A percentile compares a stretch with the other conserved stretches of the same genome.
phyloP scores from a whole-genome alignment of 2,113 vertebrate genomes.

The Calyptomena viridis region DNA sequence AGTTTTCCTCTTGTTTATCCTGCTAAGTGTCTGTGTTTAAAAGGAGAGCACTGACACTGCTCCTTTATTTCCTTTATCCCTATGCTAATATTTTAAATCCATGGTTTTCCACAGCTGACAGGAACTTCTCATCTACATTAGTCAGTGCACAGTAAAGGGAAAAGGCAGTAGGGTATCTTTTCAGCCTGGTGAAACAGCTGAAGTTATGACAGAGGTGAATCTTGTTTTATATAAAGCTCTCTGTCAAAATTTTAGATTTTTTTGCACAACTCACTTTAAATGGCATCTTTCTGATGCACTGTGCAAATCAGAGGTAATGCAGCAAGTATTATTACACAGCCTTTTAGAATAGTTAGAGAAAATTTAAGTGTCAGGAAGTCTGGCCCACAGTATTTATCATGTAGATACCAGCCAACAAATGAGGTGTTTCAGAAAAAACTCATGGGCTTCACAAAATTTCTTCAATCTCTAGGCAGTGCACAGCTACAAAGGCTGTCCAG shows the following conservation, averaged over 20 bases:
- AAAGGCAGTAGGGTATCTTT: background rate
- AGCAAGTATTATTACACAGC: background rate
- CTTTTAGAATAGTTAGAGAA: background rate
- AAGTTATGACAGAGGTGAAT: background rate
- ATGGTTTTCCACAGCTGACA: background rate
- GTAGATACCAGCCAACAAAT: background rate
- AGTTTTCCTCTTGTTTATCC: background rate
- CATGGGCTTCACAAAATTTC: background rate
- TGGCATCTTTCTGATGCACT: background rate
- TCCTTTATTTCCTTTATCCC: background rate
- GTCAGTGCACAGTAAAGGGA: background rate
- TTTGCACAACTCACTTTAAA: background rate
- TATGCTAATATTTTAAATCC: background rate
- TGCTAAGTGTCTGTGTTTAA: background rate
- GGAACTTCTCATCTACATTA: background rate
- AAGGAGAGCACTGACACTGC: background rate
- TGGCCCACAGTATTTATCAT: rapidly evolving
- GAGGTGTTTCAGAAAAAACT: background rate
- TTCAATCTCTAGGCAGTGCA: background rate
- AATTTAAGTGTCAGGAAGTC: background rate
- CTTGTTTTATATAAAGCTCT: background rate
- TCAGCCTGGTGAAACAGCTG: background rate
- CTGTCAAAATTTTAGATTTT: background rate
- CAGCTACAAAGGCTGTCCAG: background rate
- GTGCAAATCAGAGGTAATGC: background rate